Conservation (phyloP, 2,888 invertebrate species). For the Synergus itoensis region DNA sequence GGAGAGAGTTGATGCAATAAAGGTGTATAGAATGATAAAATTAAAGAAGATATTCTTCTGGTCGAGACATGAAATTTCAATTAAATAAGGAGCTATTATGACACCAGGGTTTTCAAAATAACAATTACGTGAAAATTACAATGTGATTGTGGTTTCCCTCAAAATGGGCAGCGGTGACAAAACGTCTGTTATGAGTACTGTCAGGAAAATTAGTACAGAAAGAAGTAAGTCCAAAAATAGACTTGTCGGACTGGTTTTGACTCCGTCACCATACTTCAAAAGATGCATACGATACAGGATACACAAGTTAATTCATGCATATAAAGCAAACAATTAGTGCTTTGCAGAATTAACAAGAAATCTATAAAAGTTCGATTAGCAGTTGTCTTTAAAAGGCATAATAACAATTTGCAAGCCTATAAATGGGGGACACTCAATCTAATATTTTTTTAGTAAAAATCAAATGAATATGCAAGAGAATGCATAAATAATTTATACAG, state of each 20-base stretch:
- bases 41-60: no score
- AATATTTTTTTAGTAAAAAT: neutral
- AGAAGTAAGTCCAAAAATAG: slow-evolving; percentile 29
- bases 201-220: slow-evolving; percentile 28
- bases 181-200: neutral
- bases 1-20: slow-evolving; percentile 5
- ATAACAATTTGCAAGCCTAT: neutral
- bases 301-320: slow-evolving; percentile 14
- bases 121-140: neutral
- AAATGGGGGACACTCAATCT: neutral
- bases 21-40: neutral
- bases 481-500: neutral
- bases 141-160: neutral
- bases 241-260: slow-evolving; percentile 21
- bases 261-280: neutral
- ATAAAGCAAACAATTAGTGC: slow-evolving; percentile 22
- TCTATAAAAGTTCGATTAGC: neutral
- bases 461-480: neutral
- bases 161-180: neutral
- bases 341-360: neutral
- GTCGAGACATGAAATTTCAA: neutral
- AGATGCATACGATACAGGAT: neutral
- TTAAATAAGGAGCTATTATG: neutral
- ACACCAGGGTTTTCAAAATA: neutral
- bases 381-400: neutral